phyloP scores from a whole-genome alignment of 2,888 invertebrate species.

The Pheosia tremula region DNA sequence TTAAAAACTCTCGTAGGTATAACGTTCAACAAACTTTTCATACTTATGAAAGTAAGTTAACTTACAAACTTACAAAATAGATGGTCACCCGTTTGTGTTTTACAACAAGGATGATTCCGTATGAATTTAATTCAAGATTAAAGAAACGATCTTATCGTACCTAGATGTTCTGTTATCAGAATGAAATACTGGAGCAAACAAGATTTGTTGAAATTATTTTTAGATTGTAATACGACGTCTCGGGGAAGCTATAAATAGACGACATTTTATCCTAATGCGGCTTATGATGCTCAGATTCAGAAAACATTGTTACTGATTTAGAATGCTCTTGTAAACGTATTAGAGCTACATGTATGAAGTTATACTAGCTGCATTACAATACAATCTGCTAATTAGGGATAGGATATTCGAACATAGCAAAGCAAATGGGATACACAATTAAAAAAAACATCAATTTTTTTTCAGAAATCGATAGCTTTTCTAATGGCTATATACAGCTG shows the following conservation, averaged over 20 bases:
- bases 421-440: no score
- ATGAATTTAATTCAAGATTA: constrained; percentile 12
- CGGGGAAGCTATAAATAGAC: constrained; percentile 18
- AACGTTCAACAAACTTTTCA: neutral
- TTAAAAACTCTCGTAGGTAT: constrained; percentile 3
- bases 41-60: neutral
- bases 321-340: no score
- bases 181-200: constrained; percentile 21
- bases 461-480: no score
- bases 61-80: no score
- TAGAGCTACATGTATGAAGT: no score
- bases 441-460: no score
- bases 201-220: constrained; percentile 24
- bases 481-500: neutral
- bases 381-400: no score
- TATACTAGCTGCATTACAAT: no score
- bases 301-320: constrained; percentile 19
- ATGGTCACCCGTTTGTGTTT: no score
- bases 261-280: constrained; percentile 18
- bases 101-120: no score
- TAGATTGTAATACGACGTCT: constrained; percentile 21
- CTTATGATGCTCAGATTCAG: constrained; percentile 12
- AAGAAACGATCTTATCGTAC: constrained; percentile 15
- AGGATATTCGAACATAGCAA: no score
- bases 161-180: constrained; percentile 18